Base-by-base conservation (phyloP, 2,888 invertebrate genomes). In the Yponomeuta plumbellus region DNA sequence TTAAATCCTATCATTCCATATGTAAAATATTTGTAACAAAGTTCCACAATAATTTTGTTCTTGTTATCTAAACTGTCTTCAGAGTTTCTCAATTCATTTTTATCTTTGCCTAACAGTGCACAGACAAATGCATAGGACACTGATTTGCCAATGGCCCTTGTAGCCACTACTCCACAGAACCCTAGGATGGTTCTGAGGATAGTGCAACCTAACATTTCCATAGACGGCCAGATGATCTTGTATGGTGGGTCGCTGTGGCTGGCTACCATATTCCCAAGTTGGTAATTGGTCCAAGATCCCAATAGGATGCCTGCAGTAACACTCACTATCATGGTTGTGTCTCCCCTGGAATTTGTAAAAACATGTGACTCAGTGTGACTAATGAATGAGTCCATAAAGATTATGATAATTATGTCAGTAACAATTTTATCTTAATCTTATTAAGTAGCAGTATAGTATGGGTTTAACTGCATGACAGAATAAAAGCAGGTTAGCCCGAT, bases 311-410 rank as follows among this genome's bases (percentile, higher is more conserved):
- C 97, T 1, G 94, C 93, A 71, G 95, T 95, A 6, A 96, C 96
- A 66, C 96, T 96, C 71, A 97, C 92, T 72, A 97, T 95, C 93
- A 97, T 95, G 1, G 97, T 94, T 0, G 98, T 98, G 84, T 98
- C 98, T 26, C 97, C 97, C 78, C 98, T 96, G 86, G 10, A 92
- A 92, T 39, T 68, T 65, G 68, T 26, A 44, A n/a, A 65, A 52
- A 52, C 44, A 17, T 52, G 0, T 4, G 17, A 52, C 44, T 13
- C 11, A 44, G 11, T 8, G 44, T 44, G 11, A 44, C 17, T 34
- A 34, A 8, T 34, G 34, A 34, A 34, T 34, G 34, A 8, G 34
- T 34, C 8, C 34, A 34, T 5, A 26, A 26, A 26, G 26, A 26
- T 26, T 26, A 26, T 4, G 26, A 26, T 26, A 26, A 26, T 26